A percentile compares a stretch with the other conserved stretches of the same genome.
Evolutionary conservation across 2,888 invertebrate genomes (phyloP).

Genomic region (Corythucha ciliata): DNA sequence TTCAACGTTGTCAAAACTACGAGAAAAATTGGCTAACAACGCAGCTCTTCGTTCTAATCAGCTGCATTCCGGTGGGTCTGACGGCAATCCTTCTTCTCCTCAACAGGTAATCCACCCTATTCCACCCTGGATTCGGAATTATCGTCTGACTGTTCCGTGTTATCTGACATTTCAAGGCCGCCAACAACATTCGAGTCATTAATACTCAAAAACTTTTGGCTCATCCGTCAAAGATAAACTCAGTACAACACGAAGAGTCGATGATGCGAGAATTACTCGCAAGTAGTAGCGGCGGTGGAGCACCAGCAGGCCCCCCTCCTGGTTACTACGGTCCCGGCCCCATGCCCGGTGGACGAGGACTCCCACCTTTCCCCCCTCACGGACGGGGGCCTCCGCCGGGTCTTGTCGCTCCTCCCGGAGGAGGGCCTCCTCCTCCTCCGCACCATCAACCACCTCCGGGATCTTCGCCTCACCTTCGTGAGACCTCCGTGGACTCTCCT

Average conservation of each 20-base stretch:
- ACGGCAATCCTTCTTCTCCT: slow-evolving; percentile 16
- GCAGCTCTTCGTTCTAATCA: no score
- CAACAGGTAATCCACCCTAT: slow-evolving; percentile 19
- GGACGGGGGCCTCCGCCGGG: neutral
- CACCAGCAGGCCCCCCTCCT: no score
- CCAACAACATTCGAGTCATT: slow-evolving; percentile 27
- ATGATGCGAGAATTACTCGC: no score
- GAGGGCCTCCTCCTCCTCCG: slow-evolving; percentile 37
- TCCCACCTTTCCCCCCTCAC: neutral
- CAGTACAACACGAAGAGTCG: no score
- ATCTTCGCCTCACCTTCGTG: neutral
- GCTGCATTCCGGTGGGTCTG: no score
- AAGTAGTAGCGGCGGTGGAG: no score
- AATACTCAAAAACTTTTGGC: slow-evolving; percentile 31
- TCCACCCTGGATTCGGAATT: no score
- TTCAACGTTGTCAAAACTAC: slow-evolving; percentile 6
- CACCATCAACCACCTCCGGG: slow-evolving; percentile 8
- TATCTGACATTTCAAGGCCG: neutral
- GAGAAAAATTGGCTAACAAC: slow-evolving; percentile 16
- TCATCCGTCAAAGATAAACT: no score
- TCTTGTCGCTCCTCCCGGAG: slow-evolving; percentile 28
- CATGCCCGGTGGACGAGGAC: no score
- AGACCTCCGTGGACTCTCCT: neutral
- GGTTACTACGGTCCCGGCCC: no score
- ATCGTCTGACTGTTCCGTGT: no score